Conservation (phyloP, 2,113 vertebrate species). For the Tupaia chinensis region DNA sequence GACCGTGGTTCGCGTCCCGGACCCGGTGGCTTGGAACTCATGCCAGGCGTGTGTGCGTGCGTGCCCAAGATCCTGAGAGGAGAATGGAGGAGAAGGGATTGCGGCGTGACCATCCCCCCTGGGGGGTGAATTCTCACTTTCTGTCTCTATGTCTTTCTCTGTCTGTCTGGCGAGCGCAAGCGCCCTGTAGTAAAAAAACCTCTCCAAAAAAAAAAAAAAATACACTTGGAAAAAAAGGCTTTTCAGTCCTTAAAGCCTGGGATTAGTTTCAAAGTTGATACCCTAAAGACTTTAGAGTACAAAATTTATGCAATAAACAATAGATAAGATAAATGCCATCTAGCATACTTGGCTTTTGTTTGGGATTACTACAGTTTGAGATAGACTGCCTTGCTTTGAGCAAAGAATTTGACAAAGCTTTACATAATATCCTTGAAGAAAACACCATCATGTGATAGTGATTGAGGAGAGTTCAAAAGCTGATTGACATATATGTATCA, state of each 20-base stretch:
- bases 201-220: too few relatives aligned
- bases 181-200: too few relatives aligned
- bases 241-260: not conserved
- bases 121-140: too few relatives aligned
- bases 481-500: not conserved
- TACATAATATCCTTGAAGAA: not conserved
- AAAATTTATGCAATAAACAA: not conserved
- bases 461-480: not conserved
- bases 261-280: slow-evolving; percentile 13
- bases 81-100: too few relatives aligned
- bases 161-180: too few relatives aligned
- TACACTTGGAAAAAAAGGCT: not conserved
- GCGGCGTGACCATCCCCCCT: too few relatives aligned
- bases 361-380: not conserved
- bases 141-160: too few relatives aligned
- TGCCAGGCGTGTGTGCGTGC: too few relatives aligned
- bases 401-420: slow-evolving; percentile 7
- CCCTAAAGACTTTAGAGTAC: not conserved
- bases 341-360: not conserved
- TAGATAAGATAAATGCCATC: not conserved
- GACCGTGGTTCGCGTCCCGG: too few relatives aligned
- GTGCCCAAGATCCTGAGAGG: too few relatives aligned
- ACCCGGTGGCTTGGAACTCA: too few relatives aligned
- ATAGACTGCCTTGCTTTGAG: not conserved
- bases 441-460: not conserved